These are phyloP conservation scores for Amphilophus citrinellus DNA, from an alignment of 2,113 vertebrate genomes.

Conservation along the genomic window DNA sequence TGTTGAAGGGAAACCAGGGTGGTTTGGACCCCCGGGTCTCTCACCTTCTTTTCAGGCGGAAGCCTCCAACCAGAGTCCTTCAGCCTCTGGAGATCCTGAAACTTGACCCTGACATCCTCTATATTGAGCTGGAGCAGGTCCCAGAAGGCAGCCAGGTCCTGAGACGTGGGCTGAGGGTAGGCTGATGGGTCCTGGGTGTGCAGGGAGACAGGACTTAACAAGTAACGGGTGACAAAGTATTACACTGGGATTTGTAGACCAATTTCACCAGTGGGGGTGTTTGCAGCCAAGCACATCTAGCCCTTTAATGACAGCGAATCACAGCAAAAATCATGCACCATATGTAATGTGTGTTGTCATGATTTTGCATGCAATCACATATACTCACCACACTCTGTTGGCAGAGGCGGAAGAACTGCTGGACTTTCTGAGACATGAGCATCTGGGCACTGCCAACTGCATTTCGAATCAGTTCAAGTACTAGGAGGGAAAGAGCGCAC, in stretches of 20 bases:
- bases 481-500: conserved; percentile 71
- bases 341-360: conserved; percentile 28
- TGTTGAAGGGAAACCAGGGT: conserved; percentile 56
- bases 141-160: conserved; percentile 98
- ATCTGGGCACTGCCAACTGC: conserved; percentile 96
- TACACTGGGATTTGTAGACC: not conserved
- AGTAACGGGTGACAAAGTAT: not conserved
- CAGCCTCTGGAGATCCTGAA: conserved; percentile 94
- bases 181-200: conserved; percentile 89
- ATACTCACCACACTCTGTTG: conserved; percentile 96
- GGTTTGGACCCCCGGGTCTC: conserved; percentile 45
- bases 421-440: conserved; percentile 98
- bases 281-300: not conserved
- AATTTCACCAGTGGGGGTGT: not conserved
- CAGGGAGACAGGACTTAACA: not conserved
- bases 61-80: conserved; percentile 97
- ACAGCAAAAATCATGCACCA: not conserved
- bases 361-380: conserved; percentile 17
- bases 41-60: conserved; percentile 93
- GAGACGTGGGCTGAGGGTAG: conserved; percentile 95
- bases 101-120: conserved; percentile 95
- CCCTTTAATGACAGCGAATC: not conserved
- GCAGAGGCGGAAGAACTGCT: conserved; percentile 98
- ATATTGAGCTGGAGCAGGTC: conserved; percentile 98
- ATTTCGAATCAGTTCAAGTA: conserved; percentile 95